Base-by-base conservation (phyloP, 2,797 vertebrate genomes). In the Platyrinchus mystaceus region DNA sequence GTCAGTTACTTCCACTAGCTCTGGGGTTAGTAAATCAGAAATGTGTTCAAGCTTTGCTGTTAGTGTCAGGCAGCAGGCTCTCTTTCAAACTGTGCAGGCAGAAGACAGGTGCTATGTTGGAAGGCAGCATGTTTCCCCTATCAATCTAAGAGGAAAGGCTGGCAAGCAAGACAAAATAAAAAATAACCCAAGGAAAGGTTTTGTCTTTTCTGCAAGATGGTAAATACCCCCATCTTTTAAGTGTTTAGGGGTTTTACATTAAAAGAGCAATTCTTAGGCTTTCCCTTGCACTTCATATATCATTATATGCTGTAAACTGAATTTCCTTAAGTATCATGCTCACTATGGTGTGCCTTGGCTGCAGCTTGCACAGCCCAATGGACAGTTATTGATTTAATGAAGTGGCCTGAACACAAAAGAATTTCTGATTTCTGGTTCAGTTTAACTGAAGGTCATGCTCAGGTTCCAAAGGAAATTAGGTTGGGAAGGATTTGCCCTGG, bases 81-180 rank as follows among this genome's bases (percentile, higher is more conserved):
- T 87, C 56, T 95, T 47, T 95, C 50, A 84, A 37, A 90, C 8
- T 43, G 84, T 59, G 94, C 94, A 90, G 92, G 86, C 84, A 96
- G 89, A 82, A 95, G 95, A 95, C 92, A 95, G 92, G 89, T 93
- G 80, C 97, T 96, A 97, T 97, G 97, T 97, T 97, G 97, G 97
- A 97, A 97, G 97, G 97, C 97, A 97, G 97, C 84, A 86, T 74
- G 41, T 82, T 81, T 24, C 44, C 91, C 62, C 94, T 89, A 69
- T 14, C 46, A 84, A 24, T 47, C 84, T 85, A 58, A 63, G 58
- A 83, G 82, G 41, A 86, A 90, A 91, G 52, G 19, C 84, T 90
- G 69, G 21, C 24, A 67, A 67, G 44, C 26, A 71, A 85, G 69
- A 77, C 12, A 59, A 82, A 76, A 82, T 20, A 34, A 50, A 64